A percentile compares a stretch with the other conserved stretches of the same genome.
Evolutionary conservation across 2,888 invertebrate species (phyloP).

Genomic region (Chalcis sispes): DNA sequence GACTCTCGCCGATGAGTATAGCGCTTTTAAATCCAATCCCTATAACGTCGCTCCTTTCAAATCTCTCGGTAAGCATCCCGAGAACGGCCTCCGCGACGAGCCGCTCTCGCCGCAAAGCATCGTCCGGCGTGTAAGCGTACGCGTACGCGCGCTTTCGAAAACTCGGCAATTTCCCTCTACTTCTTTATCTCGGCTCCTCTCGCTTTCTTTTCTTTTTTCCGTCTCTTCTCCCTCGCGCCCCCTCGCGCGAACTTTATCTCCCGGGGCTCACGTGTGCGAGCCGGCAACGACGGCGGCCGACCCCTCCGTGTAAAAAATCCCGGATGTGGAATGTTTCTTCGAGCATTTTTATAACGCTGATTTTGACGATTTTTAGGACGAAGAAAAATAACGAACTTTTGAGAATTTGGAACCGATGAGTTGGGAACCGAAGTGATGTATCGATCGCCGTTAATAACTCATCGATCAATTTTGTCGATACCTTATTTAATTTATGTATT

Average conservation of each 20-base stretch:
- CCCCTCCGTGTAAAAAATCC: slow-evolving; percentile 35
- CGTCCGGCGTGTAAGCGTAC: too few relatives aligned
- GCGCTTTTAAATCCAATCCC: slow-evolving; percentile 69
- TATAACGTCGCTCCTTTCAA: slow-evolving; percentile 61
- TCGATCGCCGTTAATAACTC: too few relatives aligned
- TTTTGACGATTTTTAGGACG: too few relatives aligned
- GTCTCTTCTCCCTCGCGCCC: background rate
- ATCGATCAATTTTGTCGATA: too few relatives aligned
- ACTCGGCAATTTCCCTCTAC: too few relatives aligned
- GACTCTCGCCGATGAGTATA: background rate
- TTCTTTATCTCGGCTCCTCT: too few relatives aligned
- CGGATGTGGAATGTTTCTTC: slow-evolving; percentile 33
- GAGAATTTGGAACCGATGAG: too few relatives aligned
- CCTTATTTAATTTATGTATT: too few relatives aligned
- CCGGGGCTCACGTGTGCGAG: slow-evolving; percentile 22
- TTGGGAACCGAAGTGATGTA: too few relatives aligned
- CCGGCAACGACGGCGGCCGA: background rate
- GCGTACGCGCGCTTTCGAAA: too few relatives aligned
- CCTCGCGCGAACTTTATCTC: background rate
- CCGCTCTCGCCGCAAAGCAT: too few relatives aligned
- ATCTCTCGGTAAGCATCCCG: slow-evolving; percentile 37
- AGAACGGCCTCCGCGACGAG: background rate
- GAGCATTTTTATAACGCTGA: slow-evolving; percentile 29
- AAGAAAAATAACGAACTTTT: too few relatives aligned
- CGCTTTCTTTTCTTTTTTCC: background rate